Base-by-base conservation (phyloP, 2,113 vertebrate genomes). In the Thinocorus orbignyianus region DNA sequence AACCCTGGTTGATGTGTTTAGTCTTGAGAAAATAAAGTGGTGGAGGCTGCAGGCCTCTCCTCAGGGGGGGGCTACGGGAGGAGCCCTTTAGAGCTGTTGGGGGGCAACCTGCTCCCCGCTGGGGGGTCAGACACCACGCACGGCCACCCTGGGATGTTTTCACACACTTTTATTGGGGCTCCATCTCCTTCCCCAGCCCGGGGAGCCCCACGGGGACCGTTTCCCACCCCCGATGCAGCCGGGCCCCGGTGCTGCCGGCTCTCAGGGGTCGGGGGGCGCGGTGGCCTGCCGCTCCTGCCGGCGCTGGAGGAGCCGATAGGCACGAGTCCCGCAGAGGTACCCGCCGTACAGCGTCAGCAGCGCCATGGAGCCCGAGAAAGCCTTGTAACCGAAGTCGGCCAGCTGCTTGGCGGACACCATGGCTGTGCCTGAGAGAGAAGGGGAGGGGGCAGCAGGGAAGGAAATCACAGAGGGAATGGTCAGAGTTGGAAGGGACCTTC, bases 311-410 rank as follows among this genome's bases (percentile, higher is more conserved):
- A 95, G 98, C 7, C 84, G 97, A 81, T 99, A 98, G 7, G 90
- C 98, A 4, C 98, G 98, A 60, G 97, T 11, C 2, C 73, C 95
- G 87, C 99, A 99, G 86, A 99, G 97, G 97, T 98, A 99, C 10
- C 98, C 99, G 11, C 98, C 99, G 5, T 99, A 99, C 13, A 97
- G 20, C 0, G 99, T 99, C 86, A 99, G 98, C 70, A 99, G 95
- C 97, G 99, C 98, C 99, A 99, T 99, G 35, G 99, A 99, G 9
- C 97, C 90, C 1, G 99, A 99, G 92, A 99, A 99, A 6, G 98
- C 81, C 92, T 98, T 98, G 89, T 99, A 99, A 22, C 99, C 98
- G 9, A 99, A 55, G 83, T 99, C 99, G 24, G 99, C 99, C 33
- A 99, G 74, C 35, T 98, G 98, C 98, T 98, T 99, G n/a, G 94